Evolutionary conservation across 2,888 invertebrate genomes (phyloP), one percentile per base, ranked within the genome.

Genomic region (Apantesis nais): DNA sequence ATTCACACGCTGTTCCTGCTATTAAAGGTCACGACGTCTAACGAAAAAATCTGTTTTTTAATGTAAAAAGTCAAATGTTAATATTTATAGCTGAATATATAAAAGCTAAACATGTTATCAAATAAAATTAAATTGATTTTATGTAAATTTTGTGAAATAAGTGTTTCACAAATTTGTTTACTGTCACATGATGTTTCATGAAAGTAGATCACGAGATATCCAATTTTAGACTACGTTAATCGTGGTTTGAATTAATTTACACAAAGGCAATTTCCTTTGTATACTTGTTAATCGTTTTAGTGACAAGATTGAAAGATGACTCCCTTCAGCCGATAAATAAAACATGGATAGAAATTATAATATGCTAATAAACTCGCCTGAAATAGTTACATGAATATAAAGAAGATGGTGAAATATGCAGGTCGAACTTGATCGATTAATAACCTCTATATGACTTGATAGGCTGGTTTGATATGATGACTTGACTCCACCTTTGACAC

Each of bases 241-340:
- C 68, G 68, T 67, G 74, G 74, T 72, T 71, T 80, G 78, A 80
- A 77, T 75, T 62, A 76, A 87, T 89, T 87, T 85, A 81, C 88
- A 88, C 88, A 89, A 89, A 87, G 83, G 82, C 83, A 86, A 88
- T 89, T 86, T 81, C 78, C 77, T 77, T 79, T 83, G 82, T 84
- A 83, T 78, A 78, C 80, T 72, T 68, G 82, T 74, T 89, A 86
- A 89, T 86, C 78, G 80, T 70, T 79, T 81, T 85, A 86, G 83
- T 80, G 65, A 72, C 72, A 70, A 82, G 85, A 87, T 88, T 83
- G 85, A 85, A 86, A 83, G 71, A 72, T 76, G 73, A 44, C 70
- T 72, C 70, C 69, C 68, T 69, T 4, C 63, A 61, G 68, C 19
- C 72, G 73, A 79, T 85, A 83, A 87, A 83, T 81, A 80, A 84